These are phyloP conservation scores for Parapristionchus giblindavisi DNA, from an alignment of 2,888 invertebrate species.

Conservation along the genomic window DNA sequence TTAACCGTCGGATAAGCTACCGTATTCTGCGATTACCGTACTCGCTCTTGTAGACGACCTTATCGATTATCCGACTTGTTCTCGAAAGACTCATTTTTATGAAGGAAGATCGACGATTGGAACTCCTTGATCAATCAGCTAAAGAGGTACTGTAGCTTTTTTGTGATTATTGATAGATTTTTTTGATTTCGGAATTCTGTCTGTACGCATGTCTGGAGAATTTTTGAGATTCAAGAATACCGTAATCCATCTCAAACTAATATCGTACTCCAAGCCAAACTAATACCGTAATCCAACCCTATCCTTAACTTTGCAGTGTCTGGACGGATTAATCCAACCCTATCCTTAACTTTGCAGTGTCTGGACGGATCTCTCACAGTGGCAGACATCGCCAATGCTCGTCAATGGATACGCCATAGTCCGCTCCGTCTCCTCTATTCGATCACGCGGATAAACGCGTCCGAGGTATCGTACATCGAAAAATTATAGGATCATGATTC, in stretches of 20 bases:
- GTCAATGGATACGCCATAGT: not conserved
- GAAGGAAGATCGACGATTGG: not conserved
- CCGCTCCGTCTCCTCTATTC: constrained; percentile 23
- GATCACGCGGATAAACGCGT: not conserved
- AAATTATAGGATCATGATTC: too few relatives aligned
- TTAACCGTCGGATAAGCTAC: not conserved
- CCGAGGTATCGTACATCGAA: too few relatives aligned
- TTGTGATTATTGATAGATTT: not conserved
- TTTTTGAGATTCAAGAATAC: too few relatives aligned
- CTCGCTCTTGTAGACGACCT: constrained; percentile 8
- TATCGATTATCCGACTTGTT: not conserved
- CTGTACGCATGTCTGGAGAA: too few relatives aligned
- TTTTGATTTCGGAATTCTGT: not conserved
- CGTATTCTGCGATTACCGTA: constrained; percentile 4
- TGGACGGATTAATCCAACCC: too few relatives aligned
- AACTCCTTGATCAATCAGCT: not conserved
- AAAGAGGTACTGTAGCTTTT: not conserved
- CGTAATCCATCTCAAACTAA: too few relatives aligned
- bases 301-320: not conserved
- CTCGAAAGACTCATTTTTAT: not conserved
- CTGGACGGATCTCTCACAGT: constrained; percentile 15
- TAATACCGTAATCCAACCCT: too few relatives aligned
- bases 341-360: not conserved
- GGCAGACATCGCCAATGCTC: not conserved
- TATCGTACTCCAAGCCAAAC: too few relatives aligned